These are phyloP conservation scores for Tachina fera DNA, from an alignment of 2,888 invertebrate genomes.

Conservation along the genomic window DNA sequence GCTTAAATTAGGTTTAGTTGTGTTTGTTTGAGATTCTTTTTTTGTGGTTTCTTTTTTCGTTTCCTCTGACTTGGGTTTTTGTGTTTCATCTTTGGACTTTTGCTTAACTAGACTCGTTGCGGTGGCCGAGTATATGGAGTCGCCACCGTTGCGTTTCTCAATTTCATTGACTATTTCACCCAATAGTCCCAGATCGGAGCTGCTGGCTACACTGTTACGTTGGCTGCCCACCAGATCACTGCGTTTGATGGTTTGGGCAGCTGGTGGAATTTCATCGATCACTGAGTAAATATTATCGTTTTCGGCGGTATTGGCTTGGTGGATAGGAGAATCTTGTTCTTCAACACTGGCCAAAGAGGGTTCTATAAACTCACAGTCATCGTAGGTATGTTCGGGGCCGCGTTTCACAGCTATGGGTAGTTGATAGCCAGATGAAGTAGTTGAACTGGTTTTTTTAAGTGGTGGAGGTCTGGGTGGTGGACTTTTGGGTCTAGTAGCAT, in stretches of 20 bases:
- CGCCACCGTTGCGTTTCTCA: constrained; percentile 91
- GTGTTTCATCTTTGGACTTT: constrained; percentile 80
- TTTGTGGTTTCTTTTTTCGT: constrained; percentile 17
- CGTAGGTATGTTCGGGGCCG: constrained; percentile 86
- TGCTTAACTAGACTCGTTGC: constrained; percentile 86
- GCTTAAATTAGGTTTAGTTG: constrained; percentile 85
- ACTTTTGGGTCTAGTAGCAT: constrained; percentile 86
- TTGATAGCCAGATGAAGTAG: constrained; percentile 85
- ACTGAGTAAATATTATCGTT: constrained; percentile 95
- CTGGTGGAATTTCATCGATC: constrained; percentile 90
- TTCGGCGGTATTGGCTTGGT: constrained; percentile 71
- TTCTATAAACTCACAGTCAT: constrained; percentile 88
- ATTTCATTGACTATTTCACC: constrained; percentile 95
- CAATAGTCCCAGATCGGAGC: constrained; percentile 88
- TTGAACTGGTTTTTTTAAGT: constrained; percentile 82
- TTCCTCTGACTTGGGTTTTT: constrained; percentile 54
- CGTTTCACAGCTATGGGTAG: constrained; percentile 83
- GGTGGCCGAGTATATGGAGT: constrained; percentile 93
- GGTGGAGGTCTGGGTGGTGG: constrained; percentile 86
- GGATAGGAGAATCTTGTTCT: constrained; percentile 85
- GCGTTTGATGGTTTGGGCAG: constrained; percentile 79
- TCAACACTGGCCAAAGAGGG: constrained; percentile 86
- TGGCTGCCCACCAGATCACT: constrained; percentile 80
- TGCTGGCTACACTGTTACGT: constrained; percentile 72
- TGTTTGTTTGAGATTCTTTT: constrained; percentile 54